Evolutionary conservation across 2,113 vertebrate species (phyloP).

Genomic region (Notiomystis cincta): DNA sequence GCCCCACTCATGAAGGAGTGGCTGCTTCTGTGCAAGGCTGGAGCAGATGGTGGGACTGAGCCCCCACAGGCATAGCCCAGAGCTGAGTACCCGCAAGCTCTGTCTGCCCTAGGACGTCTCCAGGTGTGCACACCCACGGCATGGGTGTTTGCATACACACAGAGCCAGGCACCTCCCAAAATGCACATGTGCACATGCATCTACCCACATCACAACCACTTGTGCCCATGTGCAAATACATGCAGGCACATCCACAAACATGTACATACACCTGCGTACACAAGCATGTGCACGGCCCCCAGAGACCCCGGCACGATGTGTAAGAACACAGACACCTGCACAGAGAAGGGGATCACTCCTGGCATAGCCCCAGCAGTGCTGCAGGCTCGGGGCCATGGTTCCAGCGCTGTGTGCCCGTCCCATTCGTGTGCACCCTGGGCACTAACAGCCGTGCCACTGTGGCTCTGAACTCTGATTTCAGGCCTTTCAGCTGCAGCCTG

Average conservation of each 20-base stretch:
- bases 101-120: neutral
- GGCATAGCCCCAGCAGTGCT: neutral
- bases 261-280: neutral
- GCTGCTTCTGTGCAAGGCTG: neutral
- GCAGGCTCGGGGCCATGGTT: accelerated
- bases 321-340: neutral
- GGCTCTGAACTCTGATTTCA: neutral
- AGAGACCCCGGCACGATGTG: neutral
- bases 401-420: accelerated
- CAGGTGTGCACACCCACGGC: neutral
- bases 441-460: neutral
- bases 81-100: neutral
- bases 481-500: neutral
- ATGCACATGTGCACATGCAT: accelerated
- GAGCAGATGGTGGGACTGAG: neutral
- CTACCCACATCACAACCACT: neutral
- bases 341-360: neutral
- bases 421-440: accelerated
- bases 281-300: neutral
- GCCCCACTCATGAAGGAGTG: neutral
- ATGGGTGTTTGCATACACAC: neutral
- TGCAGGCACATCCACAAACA: neutral
- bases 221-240: neutral
- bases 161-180: neutral
- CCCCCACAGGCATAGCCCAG: neutral